Evolutionary conservation across 2,797 vertebrate genomes (phyloP).

Genomic region (Catostomus latipinnis): DNA sequence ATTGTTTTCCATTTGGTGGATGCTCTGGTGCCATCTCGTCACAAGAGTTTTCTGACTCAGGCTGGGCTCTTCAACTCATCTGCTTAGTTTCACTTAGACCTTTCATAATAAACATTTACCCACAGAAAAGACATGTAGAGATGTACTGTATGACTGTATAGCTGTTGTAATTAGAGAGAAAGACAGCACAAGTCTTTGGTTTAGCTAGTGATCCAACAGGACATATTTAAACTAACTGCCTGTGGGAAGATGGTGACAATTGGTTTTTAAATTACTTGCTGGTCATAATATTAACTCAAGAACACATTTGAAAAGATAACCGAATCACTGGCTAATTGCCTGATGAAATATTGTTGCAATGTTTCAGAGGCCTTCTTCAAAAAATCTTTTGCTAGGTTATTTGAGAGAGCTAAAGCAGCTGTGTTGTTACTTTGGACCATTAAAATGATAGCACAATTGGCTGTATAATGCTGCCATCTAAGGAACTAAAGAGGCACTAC

Average conservation of each 20-base stretch:
- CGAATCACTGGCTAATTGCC: neutral
- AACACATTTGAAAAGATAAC: constrained; percentile 8
- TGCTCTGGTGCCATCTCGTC: constrained; percentile 67
- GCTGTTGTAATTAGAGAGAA: neutral
- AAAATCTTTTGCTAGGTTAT: neutral
- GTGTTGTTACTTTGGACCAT: neutral
- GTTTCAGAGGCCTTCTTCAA: neutral
- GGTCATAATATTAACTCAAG: neutral
- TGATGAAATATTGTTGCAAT: constrained; percentile 19
- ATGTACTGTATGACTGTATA: neutral
- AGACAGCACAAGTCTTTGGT: neutral
- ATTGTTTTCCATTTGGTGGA: constrained; percentile 80
- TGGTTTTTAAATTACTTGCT: neutral
- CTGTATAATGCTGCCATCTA: constrained; percentile 74
- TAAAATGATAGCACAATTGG: constrained; percentile 27
- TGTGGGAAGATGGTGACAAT: neutral
- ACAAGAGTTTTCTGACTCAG: constrained; percentile 71
- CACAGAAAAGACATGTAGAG: neutral
- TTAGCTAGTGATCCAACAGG: neutral
- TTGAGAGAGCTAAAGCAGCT: neutral
- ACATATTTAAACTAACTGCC: neutral
- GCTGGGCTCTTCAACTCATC: neutral
- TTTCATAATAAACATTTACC: constrained; percentile 3
- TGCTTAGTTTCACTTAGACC: neutral
- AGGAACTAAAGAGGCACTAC: constrained; percentile 37